Evolutionary conservation across 1,140 invertebrate species (phyloP), one percentile per base, ranked within the genome.

Genomic region (Penaeus chinensis): DNA sequence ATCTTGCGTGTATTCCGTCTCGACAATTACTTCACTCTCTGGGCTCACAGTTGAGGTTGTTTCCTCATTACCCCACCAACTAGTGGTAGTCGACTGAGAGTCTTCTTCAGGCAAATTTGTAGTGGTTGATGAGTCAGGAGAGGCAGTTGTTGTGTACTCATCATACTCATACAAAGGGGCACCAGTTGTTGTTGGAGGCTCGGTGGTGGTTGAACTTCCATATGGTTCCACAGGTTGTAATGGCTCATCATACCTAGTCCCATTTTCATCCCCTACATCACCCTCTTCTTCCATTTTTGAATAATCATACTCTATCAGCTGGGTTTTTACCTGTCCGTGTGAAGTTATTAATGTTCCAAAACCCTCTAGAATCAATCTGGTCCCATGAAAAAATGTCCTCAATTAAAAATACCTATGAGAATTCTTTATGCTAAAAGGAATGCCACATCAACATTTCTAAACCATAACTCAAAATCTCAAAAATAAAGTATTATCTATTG

Each of bases 291-390:
- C 32, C 47, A 87, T 71, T 78, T 83, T 82, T 32, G 60, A 77
- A 76, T 87, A 87, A 82, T 87, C 86, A 83, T 65, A 83, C 81
- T 87, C 86, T 61, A 87, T 54, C 47, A 61, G 66, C 61, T 87
- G 86, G 47, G 81, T 87, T 47, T 76, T 87, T 61, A 87, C 69
- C 86, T 87, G 86, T 54, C 20, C 65, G 24, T 10, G 22, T 66
- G 37, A 78, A 78, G 54, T 47, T 24, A 18, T 47, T 22, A 78
- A 78, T n/a, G 19, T 20, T 47, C 54, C 37, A 22, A 22, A 20
- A 54, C 77, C 37, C 37, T 37, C 3, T 22, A 78, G n/a, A 78
- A 60, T 54, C n/a, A 22, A 5, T 32, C 32, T 60, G 42, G 47
- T 47, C 60, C 20, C 37, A 78, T 32, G 20, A 27, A 65, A 82